These are phyloP conservation scores for Metalampra italica DNA, from an alignment of 2,888 invertebrate species.

Conservation along the genomic window DNA sequence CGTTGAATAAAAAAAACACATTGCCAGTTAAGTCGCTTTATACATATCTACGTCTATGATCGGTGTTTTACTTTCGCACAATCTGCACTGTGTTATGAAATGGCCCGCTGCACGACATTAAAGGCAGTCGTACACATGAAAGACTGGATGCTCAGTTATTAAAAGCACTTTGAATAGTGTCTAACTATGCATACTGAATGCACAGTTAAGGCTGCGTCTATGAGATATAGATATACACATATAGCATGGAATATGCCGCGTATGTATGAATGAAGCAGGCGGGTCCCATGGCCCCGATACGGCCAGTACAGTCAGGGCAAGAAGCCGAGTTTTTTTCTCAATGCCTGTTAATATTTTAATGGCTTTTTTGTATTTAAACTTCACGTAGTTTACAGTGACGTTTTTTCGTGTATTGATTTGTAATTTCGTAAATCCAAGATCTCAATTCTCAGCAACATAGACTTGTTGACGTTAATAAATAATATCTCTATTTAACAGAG, in stretches of 20 bases:
- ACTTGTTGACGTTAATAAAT: too few relatives aligned
- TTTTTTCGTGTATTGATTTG: too few relatives aligned
- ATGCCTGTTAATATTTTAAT: too few relatives aligned
- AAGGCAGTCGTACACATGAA: not conserved
- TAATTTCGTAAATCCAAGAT: too few relatives aligned
- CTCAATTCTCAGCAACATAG: too few relatives aligned
- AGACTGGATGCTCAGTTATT: not conserved
- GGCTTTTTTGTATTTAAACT: too few relatives aligned
- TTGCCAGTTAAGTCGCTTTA: too few relatives aligned
- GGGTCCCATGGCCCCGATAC: conserved; percentile 44
- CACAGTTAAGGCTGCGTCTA: not conserved
- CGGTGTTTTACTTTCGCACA: too few relatives aligned
- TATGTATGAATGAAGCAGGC: conserved; percentile 39
- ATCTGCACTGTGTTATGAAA: not conserved
- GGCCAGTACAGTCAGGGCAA: conserved; percentile 28
- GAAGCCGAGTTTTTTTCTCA: conserved; percentile 11
- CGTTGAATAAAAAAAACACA: too few relatives aligned
- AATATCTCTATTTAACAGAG: too few relatives aligned
- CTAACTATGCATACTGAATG: not conserved
- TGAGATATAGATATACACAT: not conserved
- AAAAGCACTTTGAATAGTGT: not conserved
- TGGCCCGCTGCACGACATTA: not conserved
- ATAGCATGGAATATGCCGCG: conserved; percentile 3
- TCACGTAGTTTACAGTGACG: too few relatives aligned
- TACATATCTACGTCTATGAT: too few relatives aligned